Conservation (phyloP, 2,113 vertebrate species). For the Irena cyanogastra region DNA sequence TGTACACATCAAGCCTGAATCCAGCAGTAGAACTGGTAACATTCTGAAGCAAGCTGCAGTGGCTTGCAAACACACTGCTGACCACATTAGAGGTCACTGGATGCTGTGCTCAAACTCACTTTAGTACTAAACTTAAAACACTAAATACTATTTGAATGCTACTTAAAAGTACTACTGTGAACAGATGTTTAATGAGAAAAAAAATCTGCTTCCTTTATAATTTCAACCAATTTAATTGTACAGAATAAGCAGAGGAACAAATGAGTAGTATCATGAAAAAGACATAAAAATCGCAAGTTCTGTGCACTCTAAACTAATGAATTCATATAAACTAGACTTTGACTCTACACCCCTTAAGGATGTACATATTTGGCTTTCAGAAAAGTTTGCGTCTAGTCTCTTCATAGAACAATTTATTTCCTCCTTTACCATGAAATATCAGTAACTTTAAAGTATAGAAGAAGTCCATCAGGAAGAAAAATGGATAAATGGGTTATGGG, state of each 20-base stretch:
- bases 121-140: not conserved
- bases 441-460: not conserved
- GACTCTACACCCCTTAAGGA: not conserved
- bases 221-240: not conserved
- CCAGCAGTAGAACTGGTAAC: not conserved
- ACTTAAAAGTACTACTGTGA: not conserved
- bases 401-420: not conserved
- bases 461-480: not conserved
- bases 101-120: not conserved
- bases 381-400: not conserved
- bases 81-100: not conserved
- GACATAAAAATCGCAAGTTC: not conserved
- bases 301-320: not conserved
- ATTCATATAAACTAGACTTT: not conserved
- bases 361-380: not conserved
- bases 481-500: not conserved
- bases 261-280: not conserved
- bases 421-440: not conserved
- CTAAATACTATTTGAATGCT: not conserved
- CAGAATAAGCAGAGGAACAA: not conserved
- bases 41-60: not conserved
- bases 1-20: not conserved
- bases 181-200: not conserved
- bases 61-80: not conserved
- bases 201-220: not conserved